These are phyloP conservation scores for Symphodus melops DNA, from an alignment of 2,113 vertebrate genomes.

Conservation along the genomic window DNA sequence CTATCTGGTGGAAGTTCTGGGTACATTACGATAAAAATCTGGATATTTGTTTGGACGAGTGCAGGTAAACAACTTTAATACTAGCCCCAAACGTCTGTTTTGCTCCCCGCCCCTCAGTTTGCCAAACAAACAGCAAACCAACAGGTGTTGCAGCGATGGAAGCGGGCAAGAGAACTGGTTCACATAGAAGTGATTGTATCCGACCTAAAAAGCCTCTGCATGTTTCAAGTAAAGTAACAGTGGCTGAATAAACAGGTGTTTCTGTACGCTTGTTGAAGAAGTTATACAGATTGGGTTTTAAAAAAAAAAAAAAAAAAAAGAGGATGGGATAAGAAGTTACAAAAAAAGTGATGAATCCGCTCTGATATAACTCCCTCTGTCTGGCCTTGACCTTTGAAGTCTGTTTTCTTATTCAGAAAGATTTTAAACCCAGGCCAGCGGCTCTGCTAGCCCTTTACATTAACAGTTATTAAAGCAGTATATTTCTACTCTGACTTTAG, in stretches of 20 bases:
- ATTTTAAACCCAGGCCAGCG: constrained; percentile 43
- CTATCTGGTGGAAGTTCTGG: too few species aligned
- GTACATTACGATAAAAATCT: too few species aligned
- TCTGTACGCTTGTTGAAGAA: background rate
- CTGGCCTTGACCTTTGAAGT: constrained; percentile 63
- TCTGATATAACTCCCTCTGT: constrained; percentile 18
- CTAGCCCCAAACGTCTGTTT: too few species aligned
- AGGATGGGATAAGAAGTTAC: background rate
- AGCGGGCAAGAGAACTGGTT: too few species aligned
- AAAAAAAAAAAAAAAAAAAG: constrained; percentile 21
- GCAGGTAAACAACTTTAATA: too few species aligned
- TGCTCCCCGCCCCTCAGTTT: too few species aligned
- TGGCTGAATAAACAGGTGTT: background rate
- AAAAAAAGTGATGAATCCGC: constrained; percentile 24
- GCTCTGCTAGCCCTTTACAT: constrained; percentile 49
- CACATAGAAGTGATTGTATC: too few species aligned
- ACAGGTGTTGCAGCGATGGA: too few species aligned
- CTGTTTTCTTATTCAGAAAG: constrained; percentile 51
- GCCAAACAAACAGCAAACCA: too few species aligned
- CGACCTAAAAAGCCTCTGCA: too few species aligned
- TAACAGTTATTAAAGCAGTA: constrained; percentile 62
- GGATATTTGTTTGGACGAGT: too few species aligned
- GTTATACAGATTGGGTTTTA: background rate
- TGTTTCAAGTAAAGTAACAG: too few species aligned
- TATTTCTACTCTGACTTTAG: constrained; percentile 45